Conservation (phyloP, 2,113 vertebrate species). For the Ovibos moschatus region DNA sequence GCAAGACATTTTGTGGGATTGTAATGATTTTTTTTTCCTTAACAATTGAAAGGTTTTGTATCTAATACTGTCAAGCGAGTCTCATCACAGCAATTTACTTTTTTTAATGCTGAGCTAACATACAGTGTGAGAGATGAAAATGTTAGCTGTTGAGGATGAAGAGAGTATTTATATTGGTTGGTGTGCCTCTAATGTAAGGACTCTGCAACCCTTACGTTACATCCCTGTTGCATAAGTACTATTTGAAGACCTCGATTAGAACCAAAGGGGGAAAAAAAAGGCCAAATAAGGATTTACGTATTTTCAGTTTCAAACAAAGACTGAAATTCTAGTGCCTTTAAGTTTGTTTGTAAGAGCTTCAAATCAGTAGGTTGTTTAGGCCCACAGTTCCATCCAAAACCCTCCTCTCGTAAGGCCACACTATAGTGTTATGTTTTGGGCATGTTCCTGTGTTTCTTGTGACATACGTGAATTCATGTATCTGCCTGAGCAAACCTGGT, state of each 20-base stretch:
- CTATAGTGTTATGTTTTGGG: slow-evolving; percentile 62
- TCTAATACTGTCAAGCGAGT: not conserved
- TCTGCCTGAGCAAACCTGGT: slow-evolving; percentile 40
- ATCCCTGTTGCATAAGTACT: slow-evolving; percentile 53
- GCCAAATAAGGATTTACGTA: not conserved
- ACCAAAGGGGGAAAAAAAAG: slow-evolving; percentile 8
- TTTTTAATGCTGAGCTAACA: not conserved
- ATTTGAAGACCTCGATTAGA: not conserved
- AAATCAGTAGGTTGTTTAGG: slow-evolving; percentile 30
- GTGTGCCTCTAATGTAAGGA: not conserved
- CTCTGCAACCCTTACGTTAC: not conserved
- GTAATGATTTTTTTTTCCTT: not conserved
- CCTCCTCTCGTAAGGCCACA: slow-evolving; percentile 15
- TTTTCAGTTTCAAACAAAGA: not conserved
- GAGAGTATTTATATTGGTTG: not conserved
- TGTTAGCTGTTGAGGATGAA: not conserved
- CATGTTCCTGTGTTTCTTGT: slow-evolving; percentile 67
- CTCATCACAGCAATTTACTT: not conserved
- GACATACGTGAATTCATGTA: not conserved
- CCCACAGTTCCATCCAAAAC: slow-evolving; percentile 21
- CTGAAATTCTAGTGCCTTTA: not conserved
- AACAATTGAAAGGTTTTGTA: not conserved
- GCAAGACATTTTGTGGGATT: not conserved
- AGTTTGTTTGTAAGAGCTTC: slow-evolving; percentile 30
- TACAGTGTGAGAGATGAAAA: not conserved